Evolutionary conservation across 2,797 vertebrate species (phyloP).

Genomic region (Eurystomus glaucurus): DNA sequence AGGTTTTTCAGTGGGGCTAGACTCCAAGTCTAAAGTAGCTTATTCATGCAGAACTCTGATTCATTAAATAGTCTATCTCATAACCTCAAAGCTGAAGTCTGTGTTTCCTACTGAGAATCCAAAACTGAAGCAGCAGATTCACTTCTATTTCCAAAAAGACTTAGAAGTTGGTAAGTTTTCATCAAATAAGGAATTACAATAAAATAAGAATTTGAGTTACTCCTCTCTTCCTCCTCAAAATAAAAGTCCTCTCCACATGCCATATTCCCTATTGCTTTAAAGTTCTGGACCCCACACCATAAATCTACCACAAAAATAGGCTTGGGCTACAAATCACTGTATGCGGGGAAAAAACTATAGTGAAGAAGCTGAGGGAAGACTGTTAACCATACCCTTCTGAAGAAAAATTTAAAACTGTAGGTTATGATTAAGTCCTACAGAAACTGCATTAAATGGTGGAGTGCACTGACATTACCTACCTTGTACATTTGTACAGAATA

Average conservation of each 20-base stretch:
- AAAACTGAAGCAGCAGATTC: background rate
- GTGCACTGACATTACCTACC: background rate
- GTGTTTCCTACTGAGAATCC: background rate
- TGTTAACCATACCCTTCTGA: background rate
- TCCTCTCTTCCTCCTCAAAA: background rate
- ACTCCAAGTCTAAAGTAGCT: background rate
- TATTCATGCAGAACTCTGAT: background rate
- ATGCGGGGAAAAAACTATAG: background rate
- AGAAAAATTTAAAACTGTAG: background rate
- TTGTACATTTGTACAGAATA: background rate
- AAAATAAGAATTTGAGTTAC: background rate
- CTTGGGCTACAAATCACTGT: background rate
- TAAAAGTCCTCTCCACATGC: background rate
- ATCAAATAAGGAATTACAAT: accelerated
- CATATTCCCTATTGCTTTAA: background rate
- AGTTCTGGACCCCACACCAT: background rate
- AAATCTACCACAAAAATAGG: background rate
- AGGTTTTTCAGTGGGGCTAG: background rate
- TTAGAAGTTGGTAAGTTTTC: background rate
- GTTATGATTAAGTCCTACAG: background rate
- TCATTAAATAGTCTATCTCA: background rate
- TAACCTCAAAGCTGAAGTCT: background rate
- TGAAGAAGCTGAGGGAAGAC: background rate
- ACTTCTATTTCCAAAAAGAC: background rate
- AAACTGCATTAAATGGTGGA: background rate